These are phyloP conservation scores for Phorcus lineatus DNA, from an alignment of 2,888 invertebrate species.

Conservation along the genomic window DNA sequence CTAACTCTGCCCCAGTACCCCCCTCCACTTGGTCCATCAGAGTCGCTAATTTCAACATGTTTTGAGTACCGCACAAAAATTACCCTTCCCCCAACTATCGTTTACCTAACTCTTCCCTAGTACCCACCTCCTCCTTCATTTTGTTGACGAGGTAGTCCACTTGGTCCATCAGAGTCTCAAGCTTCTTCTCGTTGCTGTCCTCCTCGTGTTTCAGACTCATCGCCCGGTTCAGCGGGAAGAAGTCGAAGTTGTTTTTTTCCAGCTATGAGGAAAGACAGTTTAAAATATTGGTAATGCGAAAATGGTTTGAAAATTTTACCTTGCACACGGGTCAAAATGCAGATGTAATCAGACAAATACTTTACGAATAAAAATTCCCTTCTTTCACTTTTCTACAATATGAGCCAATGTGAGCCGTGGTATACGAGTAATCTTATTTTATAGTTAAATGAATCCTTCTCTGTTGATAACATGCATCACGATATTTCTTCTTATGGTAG, in stretches of 20 bases:
- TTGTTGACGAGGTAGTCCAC: conserved; percentile 71
- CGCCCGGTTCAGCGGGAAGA: conserved; percentile 74
- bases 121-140: conserved; percentile 70
- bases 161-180: conserved; percentile 69
- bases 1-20: too few species aligned
- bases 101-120: background rate
- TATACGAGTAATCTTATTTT: too few species aligned
- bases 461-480: too few species aligned
- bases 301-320: too few species aligned
- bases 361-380: too few species aligned
- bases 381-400: too few species aligned
- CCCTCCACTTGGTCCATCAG: background rate
- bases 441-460: too few species aligned
- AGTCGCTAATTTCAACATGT: background rate
- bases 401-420: too few species aligned
- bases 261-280: conserved; percentile 63
- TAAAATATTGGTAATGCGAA: too few species aligned
- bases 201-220: conserved; percentile 71
- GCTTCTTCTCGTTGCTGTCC: conserved; percentile 66
- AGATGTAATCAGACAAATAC: too few species aligned
- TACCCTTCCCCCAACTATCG: background rate
- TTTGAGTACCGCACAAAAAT: background rate
- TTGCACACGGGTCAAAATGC: too few species aligned
- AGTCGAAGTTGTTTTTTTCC: conserved; percentile 65
- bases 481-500: too few species aligned